Evolutionary conservation across 2,113 vertebrate species (phyloP).

Genomic region (Nasalis larvatus): DNA sequence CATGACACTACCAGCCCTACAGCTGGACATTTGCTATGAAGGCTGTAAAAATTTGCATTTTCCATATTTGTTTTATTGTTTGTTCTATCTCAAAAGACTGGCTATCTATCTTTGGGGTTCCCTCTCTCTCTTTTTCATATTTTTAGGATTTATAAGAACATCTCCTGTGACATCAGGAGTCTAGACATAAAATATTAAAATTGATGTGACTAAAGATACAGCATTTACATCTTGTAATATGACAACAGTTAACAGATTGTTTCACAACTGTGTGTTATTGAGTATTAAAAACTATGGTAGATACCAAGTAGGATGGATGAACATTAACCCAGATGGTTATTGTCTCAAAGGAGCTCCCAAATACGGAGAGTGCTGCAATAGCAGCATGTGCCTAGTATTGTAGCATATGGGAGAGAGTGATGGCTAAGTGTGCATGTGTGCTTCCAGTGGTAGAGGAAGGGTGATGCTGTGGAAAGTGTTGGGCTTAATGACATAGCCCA

Average conservation of each 20-base stretch:
- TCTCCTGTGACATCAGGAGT: background rate
- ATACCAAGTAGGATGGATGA: background rate
- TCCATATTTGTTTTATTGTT: background rate
- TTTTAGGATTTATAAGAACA: background rate
- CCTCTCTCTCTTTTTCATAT: background rate
- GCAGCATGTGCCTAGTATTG: background rate
- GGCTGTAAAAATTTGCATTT: background rate
- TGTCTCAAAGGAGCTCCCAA: background rate
- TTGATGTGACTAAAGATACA: background rate
- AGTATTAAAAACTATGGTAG: background rate
- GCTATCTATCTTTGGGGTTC: background rate
- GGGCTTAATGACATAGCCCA: background rate
- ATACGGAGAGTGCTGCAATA: rapidly evolving
- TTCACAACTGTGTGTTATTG: background rate
- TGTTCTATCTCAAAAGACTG: background rate
- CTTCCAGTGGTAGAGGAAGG: background rate
- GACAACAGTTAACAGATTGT: background rate
- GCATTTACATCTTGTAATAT: background rate
- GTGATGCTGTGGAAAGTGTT: background rate
- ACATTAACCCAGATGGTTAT: background rate
- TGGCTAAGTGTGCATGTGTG: background rate
- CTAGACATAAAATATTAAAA: background rate
- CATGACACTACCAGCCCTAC: rapidly evolving
- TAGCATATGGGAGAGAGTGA: background rate
- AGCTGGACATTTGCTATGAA: background rate